Evolutionary conservation across 2,888 invertebrate species (phyloP).

Genomic region (Aphidius colemani): DNA sequence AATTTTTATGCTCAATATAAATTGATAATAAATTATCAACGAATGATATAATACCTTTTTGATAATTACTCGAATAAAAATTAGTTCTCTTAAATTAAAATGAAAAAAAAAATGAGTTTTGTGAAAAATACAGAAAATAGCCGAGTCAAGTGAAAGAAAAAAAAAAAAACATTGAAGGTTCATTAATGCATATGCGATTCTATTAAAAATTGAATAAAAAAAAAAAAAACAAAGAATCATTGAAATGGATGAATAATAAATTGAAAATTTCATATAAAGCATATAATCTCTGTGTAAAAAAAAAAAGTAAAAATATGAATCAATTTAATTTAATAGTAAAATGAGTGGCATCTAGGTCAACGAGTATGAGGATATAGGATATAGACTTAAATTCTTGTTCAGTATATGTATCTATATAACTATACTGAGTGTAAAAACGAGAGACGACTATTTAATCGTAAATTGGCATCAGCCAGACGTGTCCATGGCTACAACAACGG

Average conservation of each 20-base stretch:
- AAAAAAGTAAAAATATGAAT: background rate
- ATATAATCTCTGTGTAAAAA: too few relatives aligned
- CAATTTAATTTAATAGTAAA: constrained; percentile 5
- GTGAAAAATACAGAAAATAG: too few relatives aligned
- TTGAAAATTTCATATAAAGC: background rate
- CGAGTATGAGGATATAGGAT: constrained; percentile 1
- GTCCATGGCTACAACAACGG: constrained; percentile 9
- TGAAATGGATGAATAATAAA: constrained; percentile 1
- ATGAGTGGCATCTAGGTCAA: constrained; percentile 10
- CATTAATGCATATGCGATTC: too few relatives aligned
- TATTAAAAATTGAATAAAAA: too few relatives aligned
- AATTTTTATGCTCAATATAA: too few relatives aligned
- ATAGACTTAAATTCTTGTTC: constrained; percentile 19
- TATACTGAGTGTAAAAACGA: constrained; percentile 17
- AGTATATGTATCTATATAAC: background rate
- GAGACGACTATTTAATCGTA: constrained; percentile 27
- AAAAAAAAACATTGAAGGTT: too few relatives aligned
- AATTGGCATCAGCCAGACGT: constrained; percentile 24
- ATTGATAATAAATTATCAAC: too few relatives aligned
- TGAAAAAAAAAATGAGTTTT: too few relatives aligned
- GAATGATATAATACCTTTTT: too few relatives aligned
- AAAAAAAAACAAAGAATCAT: background rate
- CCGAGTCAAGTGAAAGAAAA: too few relatives aligned
- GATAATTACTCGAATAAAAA: too few relatives aligned
- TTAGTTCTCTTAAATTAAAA: too few relatives aligned